Percentiles rank a stretch among this genome's conserved stretches.
Conservation (phyloP, 1,140 invertebrate species). For the Hermatobates lingyangjiaoensis region DNA sequence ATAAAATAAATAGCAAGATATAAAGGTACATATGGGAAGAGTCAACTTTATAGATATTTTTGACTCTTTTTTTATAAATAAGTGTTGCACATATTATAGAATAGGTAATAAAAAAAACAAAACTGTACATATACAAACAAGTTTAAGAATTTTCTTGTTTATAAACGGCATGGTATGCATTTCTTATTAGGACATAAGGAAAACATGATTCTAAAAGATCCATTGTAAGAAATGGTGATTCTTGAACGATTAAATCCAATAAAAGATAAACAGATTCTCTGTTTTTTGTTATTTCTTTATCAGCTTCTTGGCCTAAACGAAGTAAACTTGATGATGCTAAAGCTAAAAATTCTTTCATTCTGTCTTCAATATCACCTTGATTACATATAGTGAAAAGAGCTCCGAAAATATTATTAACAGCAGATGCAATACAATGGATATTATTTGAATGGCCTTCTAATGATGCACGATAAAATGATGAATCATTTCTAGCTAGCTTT, state of each 20-base stretch:
- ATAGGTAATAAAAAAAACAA: background rate
- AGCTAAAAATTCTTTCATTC: constrained; percentile 96
- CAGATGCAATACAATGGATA: constrained; percentile 89
- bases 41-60: too few relatives aligned
- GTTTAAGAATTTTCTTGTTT: constrained; percentile 48
- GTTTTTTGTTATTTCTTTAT: constrained; percentile 84
- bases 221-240: constrained; percentile 94
- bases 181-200: constrained; percentile 87
- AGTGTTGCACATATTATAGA: too few relatives aligned
- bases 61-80: too few relatives aligned
- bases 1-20: too few relatives aligned
- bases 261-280: constrained; percentile 90
- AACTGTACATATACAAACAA: constrained; percentile 2
- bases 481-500: constrained; percentile 78
- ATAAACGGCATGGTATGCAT: constrained; percentile 90
- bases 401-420: constrained; percentile 91
- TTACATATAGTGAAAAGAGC: constrained; percentile 91
- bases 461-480: constrained; percentile 73
- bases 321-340: constrained; percentile 87
- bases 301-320: constrained; percentile 81
- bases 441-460: constrained; percentile 94
- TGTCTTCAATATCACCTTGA: constrained; percentile 85
- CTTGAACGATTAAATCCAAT: constrained; percentile 87
- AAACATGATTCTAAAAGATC: constrained; percentile 95
- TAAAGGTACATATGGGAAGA: too few relatives aligned